Evolutionary conservation across 1,140 invertebrate genomes (phyloP).

Genomic region (Zaprionus capensis): DNA sequence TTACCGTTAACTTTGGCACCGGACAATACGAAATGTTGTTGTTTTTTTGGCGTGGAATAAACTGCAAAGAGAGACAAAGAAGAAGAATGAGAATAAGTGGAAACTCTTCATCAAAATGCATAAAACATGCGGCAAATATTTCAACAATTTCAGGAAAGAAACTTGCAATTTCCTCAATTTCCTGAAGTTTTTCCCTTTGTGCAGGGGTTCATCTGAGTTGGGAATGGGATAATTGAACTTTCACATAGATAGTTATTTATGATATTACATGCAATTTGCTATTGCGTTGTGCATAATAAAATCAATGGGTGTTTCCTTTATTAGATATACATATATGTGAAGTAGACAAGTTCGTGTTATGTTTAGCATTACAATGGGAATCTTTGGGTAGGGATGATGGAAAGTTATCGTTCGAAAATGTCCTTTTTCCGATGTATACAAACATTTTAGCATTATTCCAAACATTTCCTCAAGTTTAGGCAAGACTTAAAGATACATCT

Average conservation of each 20-base stretch:
- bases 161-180: neutral
- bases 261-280: neutral
- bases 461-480: no score
- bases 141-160: neutral
- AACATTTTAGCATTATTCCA: no score
- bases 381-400: no score
- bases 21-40: neutral
- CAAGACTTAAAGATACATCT: no score
- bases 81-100: neutral
- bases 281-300: neutral
- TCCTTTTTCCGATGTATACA: no score
- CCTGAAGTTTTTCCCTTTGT: neutral
- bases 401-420: no score
- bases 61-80: conserved; percentile 19
- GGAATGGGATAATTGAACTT: neutral
- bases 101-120: neutral
- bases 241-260: neutral
- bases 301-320: no score
- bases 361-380: no score
- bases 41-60: neutral
- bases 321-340: no score
- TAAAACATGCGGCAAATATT: neutral
- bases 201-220: neutral
- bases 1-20: conserved; percentile 34
- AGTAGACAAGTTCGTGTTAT: no score